Base-by-base conservation (phyloP, 2,113 vertebrate species). In the Noturus placidus region DNA sequence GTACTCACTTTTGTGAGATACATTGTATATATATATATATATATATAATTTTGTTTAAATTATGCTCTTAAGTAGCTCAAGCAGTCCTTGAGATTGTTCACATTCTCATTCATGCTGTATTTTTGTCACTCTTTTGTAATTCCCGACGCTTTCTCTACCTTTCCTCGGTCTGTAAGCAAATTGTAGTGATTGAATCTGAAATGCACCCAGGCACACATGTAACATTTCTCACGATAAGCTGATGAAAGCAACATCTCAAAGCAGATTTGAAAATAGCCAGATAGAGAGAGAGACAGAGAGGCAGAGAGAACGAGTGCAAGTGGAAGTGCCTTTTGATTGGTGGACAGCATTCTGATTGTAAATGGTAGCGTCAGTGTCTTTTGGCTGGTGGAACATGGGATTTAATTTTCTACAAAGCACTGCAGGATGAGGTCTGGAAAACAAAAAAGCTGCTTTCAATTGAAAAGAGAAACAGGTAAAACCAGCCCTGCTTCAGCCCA, bases 321-420 rank as follows among this genome's bases (percentile, higher is more conserved):
- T 35, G 30, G 56, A 63, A 42, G 82, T 33, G 42, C n/a, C 77
- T 87, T 82, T 88, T 88, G 84, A 91, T 88, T 85, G 89, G 82
- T 83, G 67, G 70, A 65, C 70, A 79, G 67, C 27, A 57, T 33
- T 80, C 78, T 86, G 88, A 91, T 89, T 89, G 87, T 88, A 88
- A 91, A 86, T 56, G 85, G 27, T 72, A 35, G 57, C 80, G 65
- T 84, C 46, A 42, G 52, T 82, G 63, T 85, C 79, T 86, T 77
- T 82, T 87, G 61, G 70, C 79, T 79, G 61, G 61, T 65, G 33
- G 80, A 83, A 86, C 14, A 57, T n/a, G 25, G 50, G 81, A 83
- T 83, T 89, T 83, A 61, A 83, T 82, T 85, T 63, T 85, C 46
- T 54, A 79, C 17, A 35, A 59, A 63, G 65, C 46, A 35, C 50